Base-by-base conservation (phyloP, 23 tunicate species). In the Styela clava region DNA sequence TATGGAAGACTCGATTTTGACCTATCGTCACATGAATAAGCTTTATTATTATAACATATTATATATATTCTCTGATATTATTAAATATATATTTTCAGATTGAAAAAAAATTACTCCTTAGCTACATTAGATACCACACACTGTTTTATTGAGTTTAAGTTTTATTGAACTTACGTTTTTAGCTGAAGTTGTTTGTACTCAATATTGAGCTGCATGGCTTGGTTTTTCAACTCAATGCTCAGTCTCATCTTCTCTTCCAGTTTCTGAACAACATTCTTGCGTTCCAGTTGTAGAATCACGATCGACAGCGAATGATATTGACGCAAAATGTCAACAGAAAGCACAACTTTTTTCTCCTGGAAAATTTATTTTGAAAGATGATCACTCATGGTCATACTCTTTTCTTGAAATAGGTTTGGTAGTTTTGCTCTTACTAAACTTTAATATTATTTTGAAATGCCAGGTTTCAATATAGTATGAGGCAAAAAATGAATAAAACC, bases 151-250 rank as follows among this genome's bases (percentile, higher is more conserved):
- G n/a, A n/a, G n/a, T n/a, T n/a, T n/a, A n/a, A n/a, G n/a, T n/a
- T n/a, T n/a, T n/a, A n/a, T n/a, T n/a, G n/a, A 12, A 76, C 81
- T 76, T n/a, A 76, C 81, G 65, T 76, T 44, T 76, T 76, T 35
- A 1, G 26, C 20, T 52, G 64, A 0, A 76, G 32, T 24, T 35
- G 2, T 26, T 52, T 51, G 29, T 76, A 76, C 37, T 76, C 81
- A 1, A 20, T 29, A 52, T 76, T 76, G 30, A 76, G 64, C 20
- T 16, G 18, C 0, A 33, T 27, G 5, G 81, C 81, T 52, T 76
- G 81, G n/a, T 36, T 76, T 29, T 76, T 76, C 24, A 76, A 27
- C 33, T 76, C 81, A 21, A 44, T 44, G 26, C 65, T 76, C 52
- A 76, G 9, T 23, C 81, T 52, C 28, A 76, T 27, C 2, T 52